Percentiles rank a stretch among this genome's conserved stretches.
These are phyloP conservation scores for Platichthys stellatus DNA, from an alignment of 2,113 vertebrate genomes.

Conservation along the genomic window DNA sequence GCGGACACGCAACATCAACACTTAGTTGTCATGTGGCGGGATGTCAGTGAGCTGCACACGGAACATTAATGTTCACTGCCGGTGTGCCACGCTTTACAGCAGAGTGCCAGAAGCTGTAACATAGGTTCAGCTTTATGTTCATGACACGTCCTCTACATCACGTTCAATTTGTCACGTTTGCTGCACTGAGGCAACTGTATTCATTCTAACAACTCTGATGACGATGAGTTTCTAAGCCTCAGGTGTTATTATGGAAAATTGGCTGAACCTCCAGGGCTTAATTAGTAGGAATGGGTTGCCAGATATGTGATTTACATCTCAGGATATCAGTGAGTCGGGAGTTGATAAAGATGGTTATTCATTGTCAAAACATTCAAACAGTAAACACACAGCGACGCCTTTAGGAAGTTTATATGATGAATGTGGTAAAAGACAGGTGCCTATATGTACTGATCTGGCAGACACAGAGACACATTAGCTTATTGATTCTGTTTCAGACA, in stretches of 20 bases:
- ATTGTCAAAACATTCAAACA: too few species aligned
- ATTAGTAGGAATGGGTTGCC: conserved; percentile 16
- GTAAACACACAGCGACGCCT: too few species aligned
- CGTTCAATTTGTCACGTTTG: conserved; percentile 3
- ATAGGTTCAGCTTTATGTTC: not conserved
- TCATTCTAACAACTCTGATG: not conserved
- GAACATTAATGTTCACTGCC: not conserved
- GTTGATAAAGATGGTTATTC: too few species aligned
- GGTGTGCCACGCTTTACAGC: not conserved
- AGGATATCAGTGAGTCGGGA: not conserved
- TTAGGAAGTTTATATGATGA: too few species aligned
- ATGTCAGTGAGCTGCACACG: conserved; percentile 13
- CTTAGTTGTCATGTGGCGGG: not conserved
- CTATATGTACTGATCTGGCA: too few species aligned
- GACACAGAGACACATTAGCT: too few species aligned
- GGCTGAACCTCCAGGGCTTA: conserved; percentile 9
- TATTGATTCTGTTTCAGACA: too few species aligned
- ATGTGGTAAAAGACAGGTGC: too few species aligned
- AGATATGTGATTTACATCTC: conserved; percentile 10
- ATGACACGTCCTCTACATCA: not conserved
- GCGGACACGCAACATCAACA: conserved; percentile 11
- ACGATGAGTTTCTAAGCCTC: conserved; percentile 13
- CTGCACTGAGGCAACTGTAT: conserved; percentile 5
- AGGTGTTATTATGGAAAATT: not conserved
- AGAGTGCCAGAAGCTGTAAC: not conserved